These are phyloP conservation scores for Eupithecia pulchellata DNA, from an alignment of 2,888 invertebrate genomes.

Conservation along the genomic window DNA sequence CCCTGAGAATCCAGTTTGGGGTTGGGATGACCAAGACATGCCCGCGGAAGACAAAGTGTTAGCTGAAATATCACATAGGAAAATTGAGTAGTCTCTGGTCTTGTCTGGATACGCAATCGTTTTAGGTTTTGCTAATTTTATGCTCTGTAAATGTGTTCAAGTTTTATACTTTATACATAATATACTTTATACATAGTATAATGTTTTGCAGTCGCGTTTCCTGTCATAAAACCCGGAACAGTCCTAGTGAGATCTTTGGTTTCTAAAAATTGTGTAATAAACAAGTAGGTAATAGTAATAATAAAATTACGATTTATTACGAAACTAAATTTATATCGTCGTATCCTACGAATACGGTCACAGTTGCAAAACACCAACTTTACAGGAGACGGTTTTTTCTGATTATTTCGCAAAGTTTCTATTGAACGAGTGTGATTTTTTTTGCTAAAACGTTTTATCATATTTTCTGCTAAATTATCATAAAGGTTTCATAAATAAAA, in stretches of 20 bases:
- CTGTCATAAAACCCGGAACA: not conserved
- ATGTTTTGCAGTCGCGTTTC: not conserved
- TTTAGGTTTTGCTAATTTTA: not conserved
- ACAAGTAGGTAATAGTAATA: too few species aligned
- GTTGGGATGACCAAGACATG: conserved; percentile 93
- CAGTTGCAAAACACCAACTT: too few species aligned
- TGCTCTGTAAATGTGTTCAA: not conserved
- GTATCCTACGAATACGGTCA: too few species aligned
- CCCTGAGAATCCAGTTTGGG: conserved; percentile 88
- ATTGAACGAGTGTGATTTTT: too few species aligned
- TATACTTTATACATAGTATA: too few species aligned
- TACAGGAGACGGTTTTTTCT: too few species aligned
- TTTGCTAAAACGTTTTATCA: too few species aligned
- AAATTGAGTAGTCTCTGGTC: conserved; percentile 55
- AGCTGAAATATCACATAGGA: conserved; percentile 74
- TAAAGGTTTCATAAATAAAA: too few species aligned
- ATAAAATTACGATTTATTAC: not conserved
- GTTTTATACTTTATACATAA: too few species aligned
- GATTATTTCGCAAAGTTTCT: too few species aligned
- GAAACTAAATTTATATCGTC: too few species aligned
- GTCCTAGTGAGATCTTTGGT: not conserved
- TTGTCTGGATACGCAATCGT: not conserved
- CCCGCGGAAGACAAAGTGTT: conserved; percentile 87
- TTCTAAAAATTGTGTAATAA: not conserved
- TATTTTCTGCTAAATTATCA: too few species aligned